Conservation (phyloP, 2,797 vertebrate species). For the Rhadinocentrus ornatus region DNA sequence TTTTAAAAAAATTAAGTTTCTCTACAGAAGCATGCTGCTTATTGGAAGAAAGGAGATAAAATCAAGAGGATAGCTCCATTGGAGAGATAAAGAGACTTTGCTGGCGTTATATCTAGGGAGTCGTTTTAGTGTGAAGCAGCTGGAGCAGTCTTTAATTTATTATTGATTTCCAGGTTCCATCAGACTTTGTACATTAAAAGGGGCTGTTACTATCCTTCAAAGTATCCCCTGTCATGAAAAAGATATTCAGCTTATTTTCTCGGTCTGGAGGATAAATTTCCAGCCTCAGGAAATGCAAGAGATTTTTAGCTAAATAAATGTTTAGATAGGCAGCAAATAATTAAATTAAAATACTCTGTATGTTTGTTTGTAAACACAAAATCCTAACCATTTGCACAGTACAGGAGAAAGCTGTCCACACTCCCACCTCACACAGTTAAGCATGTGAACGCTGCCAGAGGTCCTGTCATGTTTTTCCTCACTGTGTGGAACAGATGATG, state of each 20-base stretch:
- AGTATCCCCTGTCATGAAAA: constrained; percentile 56
- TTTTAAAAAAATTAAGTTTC: not conserved
- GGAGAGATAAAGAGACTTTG: constrained; percentile 58
- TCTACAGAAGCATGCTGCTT: not conserved
- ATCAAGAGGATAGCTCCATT: constrained; percentile 37
- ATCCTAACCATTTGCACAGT: constrained; percentile 14
- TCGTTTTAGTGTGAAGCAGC: constrained; percentile 59
- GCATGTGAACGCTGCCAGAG: constrained; percentile 14
- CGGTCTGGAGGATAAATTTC: constrained; percentile 30
- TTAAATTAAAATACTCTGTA: too few relatives aligned
- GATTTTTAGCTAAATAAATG: constrained; percentile 44
- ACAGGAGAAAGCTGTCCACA: not conserved
- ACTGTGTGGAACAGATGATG: constrained; percentile 35
- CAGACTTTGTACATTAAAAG: constrained; percentile 62
- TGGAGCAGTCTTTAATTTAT: constrained; percentile 71
- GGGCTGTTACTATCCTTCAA: constrained; percentile 60
- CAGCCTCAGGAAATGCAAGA: constrained; percentile 5
- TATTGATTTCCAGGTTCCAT: constrained; percentile 73
- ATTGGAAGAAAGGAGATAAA: constrained; percentile 17
- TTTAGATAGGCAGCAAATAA: constrained; percentile 33
- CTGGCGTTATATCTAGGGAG: constrained; percentile 53
- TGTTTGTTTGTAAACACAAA: constrained; percentile 8
- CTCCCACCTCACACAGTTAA: constrained; percentile 10
- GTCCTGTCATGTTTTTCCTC: too few relatives aligned
- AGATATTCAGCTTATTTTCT: constrained; percentile 52